A percentile compares a stretch with the other conserved stretches of the same genome.
phyloP scores from a whole-genome alignment of 1,140 invertebrate species.

The Zeugodacus cucurbitae region DNA sequence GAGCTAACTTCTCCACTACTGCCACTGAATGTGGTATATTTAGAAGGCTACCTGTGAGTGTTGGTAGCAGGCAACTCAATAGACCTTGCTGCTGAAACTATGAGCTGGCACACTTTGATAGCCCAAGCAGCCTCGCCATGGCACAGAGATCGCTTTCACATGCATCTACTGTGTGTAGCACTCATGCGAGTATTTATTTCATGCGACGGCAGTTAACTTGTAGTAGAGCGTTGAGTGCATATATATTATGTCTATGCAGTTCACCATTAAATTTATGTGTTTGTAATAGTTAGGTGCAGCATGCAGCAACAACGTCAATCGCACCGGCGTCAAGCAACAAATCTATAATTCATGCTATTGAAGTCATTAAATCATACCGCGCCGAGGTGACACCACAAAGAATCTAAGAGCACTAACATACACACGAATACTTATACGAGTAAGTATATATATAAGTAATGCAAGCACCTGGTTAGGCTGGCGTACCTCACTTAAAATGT shows the following conservation, averaged over 20 bases:
- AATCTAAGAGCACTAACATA: neutral
- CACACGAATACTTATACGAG: neutral
- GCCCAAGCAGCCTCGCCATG: neutral
- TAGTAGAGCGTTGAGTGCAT: neutral
- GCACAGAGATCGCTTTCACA: neutral
- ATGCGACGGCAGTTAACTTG: neutral
- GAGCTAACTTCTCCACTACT: neutral
- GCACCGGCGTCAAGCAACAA: neutral
- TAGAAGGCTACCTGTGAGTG: neutral
- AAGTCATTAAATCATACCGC: constrained; percentile 43
- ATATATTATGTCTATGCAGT: neutral
- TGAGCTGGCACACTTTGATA: neutral
- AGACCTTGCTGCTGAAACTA: neutral
- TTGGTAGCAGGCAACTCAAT: neutral
- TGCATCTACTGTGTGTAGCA: neutral
- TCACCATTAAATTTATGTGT: neutral
- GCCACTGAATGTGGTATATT: neutral
- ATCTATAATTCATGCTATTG: constrained; percentile 40
- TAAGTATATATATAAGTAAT: neutral
- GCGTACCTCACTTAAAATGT: too few species aligned
- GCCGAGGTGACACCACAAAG: neutral
- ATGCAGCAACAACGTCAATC: neutral
- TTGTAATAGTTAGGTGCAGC: neutral
- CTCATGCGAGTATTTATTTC: neutral
- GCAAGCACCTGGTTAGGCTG: too few species aligned